A percentile compares a stretch with the other conserved stretches of the same genome.
Conservation (phyloP, 2,797 vertebrate species). For the Poeciliopsis infans region DNA sequence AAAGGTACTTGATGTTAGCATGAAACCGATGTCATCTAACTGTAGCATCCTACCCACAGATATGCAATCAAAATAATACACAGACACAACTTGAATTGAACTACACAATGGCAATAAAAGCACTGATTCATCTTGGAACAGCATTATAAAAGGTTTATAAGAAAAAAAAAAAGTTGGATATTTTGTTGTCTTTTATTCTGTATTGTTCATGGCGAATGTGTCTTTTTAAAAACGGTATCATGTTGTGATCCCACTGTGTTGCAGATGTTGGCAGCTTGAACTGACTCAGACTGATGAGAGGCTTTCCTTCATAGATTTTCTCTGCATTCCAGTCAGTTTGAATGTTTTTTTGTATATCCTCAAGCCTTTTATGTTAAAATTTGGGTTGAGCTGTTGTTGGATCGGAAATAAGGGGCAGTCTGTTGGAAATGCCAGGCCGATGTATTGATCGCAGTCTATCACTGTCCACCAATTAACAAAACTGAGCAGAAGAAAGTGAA, state of each 20-base stretch:
- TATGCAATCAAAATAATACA: slow-evolving; percentile 16
- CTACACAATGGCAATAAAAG: slow-evolving; percentile 15
- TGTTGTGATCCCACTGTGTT: neutral
- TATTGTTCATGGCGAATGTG: neutral
- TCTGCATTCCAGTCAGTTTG: slow-evolving; percentile 3
- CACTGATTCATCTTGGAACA: neutral
- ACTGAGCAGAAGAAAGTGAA: neutral
- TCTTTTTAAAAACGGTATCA: neutral
- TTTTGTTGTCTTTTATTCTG: neutral
- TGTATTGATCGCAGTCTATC: slow-evolving; percentile 6
- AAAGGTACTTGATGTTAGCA: neutral
- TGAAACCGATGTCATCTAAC: slow-evolving; percentile 4
- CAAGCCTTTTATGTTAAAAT: slow-evolving; percentile 7
- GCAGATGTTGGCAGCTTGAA: neutral
- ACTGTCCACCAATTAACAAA: slow-evolving; percentile 1
- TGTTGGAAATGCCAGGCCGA: slow-evolving; percentile 14
- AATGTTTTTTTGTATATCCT: neutral
- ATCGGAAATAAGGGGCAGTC: neutral
- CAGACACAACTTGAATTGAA: slow-evolving; percentile 22
- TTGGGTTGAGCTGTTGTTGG: neutral
- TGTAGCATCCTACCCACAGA: slow-evolving; percentile 1
- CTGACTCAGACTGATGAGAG: neutral
- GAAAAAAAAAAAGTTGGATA: neutral
- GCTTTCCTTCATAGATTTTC: neutral
- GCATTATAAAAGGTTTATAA: slow-evolving; percentile 4